These are phyloP conservation scores for Crotalus viridis DNA, from an alignment of 2,113 vertebrate genomes.

Conservation along the genomic window DNA sequence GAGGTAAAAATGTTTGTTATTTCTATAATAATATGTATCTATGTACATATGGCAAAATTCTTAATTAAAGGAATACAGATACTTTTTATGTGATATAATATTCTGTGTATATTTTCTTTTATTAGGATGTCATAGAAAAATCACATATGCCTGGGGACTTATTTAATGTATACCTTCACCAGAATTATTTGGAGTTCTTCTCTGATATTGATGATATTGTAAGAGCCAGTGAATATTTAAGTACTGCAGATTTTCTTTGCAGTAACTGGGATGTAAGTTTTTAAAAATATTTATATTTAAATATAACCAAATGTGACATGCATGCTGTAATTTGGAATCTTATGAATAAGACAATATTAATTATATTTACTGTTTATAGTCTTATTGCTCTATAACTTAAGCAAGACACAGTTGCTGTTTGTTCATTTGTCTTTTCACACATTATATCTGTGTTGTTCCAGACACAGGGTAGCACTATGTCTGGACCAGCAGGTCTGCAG, in stretches of 20 bases:
- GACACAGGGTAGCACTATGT: background rate
- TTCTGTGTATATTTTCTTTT: constrained; percentile 14
- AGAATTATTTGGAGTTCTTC: constrained; percentile 96
- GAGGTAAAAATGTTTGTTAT: constrained; percentile 64
- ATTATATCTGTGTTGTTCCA: background rate
- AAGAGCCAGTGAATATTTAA: constrained; percentile 88
- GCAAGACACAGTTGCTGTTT: background rate
- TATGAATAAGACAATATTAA: background rate
- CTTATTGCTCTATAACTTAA: background rate
- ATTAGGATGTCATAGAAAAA: constrained; percentile 85
- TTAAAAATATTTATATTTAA: background rate
- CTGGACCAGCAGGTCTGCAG: background rate
- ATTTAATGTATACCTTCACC: constrained; percentile 95
- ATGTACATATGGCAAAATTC: background rate
- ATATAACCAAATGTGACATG: background rate
- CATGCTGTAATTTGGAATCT: background rate
- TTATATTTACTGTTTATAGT: background rate
- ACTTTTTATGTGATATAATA: background rate
- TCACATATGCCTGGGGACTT: constrained; percentile 87
- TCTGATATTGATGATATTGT: constrained; percentile 83
- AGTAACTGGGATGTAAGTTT: constrained; percentile 88
- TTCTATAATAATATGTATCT: background rate
- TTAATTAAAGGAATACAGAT: background rate
- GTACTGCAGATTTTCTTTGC: constrained; percentile 85
- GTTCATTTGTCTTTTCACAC: background rate